These are phyloP conservation scores for Hypothenemus hampei DNA, from an alignment of 1,140 invertebrate species.

Conservation along the genomic window DNA sequence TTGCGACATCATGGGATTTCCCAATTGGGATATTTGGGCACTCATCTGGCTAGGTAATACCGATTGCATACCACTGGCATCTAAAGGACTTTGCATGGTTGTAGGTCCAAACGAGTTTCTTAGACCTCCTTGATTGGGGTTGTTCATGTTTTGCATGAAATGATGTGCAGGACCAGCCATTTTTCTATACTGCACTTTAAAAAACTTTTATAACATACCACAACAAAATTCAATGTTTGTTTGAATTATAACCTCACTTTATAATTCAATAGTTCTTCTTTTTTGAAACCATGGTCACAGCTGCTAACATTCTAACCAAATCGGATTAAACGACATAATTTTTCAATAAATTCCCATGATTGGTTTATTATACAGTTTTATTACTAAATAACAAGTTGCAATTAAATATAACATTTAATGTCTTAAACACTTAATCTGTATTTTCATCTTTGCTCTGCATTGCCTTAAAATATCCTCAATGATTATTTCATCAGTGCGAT, in stretches of 20 bases:
- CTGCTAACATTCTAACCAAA: no score
- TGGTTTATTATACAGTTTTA: no score
- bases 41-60: slow-evolving; percentile 47
- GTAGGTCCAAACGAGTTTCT: slow-evolving; percentile 51
- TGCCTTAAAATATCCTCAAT: slow-evolving; percentile 41
- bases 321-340: no score
- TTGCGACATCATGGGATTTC: slow-evolving; percentile 36
- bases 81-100: slow-evolving; percentile 49
- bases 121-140: slow-evolving; percentile 51
- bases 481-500: slow-evolving; percentile 45
- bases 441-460: slow-evolving; percentile 39
- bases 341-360: no score
- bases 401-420: no score
- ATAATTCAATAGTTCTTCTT: no score
- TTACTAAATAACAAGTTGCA: no score
- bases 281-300: no score
- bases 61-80: slow-evolving; percentile 48
- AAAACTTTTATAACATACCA: no score
- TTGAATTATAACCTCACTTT: no score
- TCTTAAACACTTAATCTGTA: slow-evolving; percentile 40
- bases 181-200: no score
- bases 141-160: slow-evolving; percentile 54
- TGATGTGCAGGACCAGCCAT: slow-evolving; percentile 58
- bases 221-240: no score
- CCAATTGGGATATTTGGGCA: slow-evolving; percentile 38